Conservation (phyloP, 2,113 vertebrate genomes). For the Mus pahari region DNA sequence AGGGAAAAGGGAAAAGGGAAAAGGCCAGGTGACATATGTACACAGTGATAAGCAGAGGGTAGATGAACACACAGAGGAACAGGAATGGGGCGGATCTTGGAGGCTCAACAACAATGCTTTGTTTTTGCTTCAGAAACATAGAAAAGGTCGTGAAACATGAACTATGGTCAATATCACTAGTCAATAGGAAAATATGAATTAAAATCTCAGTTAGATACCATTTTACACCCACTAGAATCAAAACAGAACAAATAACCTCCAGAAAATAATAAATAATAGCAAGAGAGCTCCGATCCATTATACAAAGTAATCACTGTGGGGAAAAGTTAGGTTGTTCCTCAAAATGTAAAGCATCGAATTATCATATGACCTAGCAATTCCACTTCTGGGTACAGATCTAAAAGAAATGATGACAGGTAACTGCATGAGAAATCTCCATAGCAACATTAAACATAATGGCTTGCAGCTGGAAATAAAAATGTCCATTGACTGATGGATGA, state of each 20-base stretch:
- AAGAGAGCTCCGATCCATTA: not conserved
- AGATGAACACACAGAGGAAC: not conserved
- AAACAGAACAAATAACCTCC: not conserved
- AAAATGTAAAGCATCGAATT: not conserved
- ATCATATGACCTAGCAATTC: not conserved
- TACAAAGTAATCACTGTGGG: not conserved
- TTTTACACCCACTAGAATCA: not conserved
- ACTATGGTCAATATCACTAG: not conserved
- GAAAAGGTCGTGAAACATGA: not conserved
- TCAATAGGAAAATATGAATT: slow-evolving; percentile 34
- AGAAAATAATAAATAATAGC: slow-evolving; percentile 26
- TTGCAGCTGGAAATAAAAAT: not conserved
- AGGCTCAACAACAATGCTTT: not conserved
- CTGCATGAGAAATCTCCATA: not conserved
- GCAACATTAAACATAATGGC: not conserved
- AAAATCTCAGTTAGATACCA: not conserved
- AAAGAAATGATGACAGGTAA: not conserved
- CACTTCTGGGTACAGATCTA: not conserved
- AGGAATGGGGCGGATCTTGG: not conserved
- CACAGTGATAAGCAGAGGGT: not conserved
- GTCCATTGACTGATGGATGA: not conserved
- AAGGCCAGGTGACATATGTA: not conserved
- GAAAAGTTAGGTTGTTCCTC: not conserved
- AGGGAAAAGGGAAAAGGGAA: not conserved
- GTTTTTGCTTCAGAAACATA: not conserved